phyloP scores from a whole-genome alignment of 2,888 invertebrate species.

The Ceraclea dissimilis region DNA sequence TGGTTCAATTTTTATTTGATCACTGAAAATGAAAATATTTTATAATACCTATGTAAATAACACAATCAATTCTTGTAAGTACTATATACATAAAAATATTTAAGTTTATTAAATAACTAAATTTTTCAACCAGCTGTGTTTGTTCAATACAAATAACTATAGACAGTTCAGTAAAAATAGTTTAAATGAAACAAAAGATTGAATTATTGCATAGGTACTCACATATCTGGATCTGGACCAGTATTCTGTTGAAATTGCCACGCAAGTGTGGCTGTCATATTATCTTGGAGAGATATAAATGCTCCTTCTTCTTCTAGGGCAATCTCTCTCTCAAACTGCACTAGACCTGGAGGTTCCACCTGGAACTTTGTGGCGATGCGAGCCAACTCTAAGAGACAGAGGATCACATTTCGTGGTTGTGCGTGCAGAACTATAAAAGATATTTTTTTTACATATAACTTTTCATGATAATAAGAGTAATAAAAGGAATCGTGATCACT shows the following conservation, averaged over 20 bases:
- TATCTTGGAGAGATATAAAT: conserved; percentile 36
- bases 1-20: conserved; percentile 9
- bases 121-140: too few species aligned
- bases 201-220: too few species aligned
- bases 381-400: conserved; percentile 79
- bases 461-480: too few species aligned
- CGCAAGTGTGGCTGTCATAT: conserved; percentile 49
- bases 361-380: conserved; percentile 70
- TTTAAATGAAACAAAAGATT: too few species aligned
- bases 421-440: conserved; percentile 63
- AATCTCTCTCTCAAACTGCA: conserved; percentile 79
- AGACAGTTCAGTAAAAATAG: too few species aligned
- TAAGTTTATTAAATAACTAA: not conserved
- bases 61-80: too few species aligned
- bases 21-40: conserved; percentile 9
- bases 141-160: too few species aligned
- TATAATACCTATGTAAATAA: not conserved
- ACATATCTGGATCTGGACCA: conserved; percentile 3
- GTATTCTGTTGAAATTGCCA: conserved; percentile 58
- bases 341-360: conserved; percentile 74
- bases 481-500: too few species aligned
- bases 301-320: conserved; percentile 69
- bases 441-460: too few species aligned
- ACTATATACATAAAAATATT: too few species aligned
- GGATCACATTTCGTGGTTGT: conserved; percentile 75